phyloP scores from a whole-genome alignment of 1,140 invertebrate genomes.

The Leptonema lineaticorne region DNA sequence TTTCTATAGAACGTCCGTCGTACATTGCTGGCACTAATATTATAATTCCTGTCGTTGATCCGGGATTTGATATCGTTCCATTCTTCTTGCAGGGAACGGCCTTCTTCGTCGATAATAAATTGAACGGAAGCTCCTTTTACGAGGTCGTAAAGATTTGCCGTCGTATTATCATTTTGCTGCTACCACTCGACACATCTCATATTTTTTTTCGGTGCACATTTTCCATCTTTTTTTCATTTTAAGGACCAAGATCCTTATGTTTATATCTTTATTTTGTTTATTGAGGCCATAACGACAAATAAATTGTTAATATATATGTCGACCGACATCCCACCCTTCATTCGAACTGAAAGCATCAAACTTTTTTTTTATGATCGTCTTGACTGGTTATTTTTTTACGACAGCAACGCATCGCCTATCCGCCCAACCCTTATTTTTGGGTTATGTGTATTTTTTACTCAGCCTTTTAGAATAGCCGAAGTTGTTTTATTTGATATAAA shows the following conservation, averaged over 20 bases:
- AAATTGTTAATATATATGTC: conserved; percentile 42
- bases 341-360: conserved; percentile 36
- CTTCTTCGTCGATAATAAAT: conserved; percentile 40
- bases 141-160: conserved; percentile 41
- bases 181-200: conserved; percentile 38
- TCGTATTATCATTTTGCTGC: conserved; percentile 39
- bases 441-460: conserved; percentile 22
- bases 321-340: no score
- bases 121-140: conserved; percentile 40
- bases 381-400: conserved; percentile 36
- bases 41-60: conserved; percentile 40
- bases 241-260: conserved; percentile 22
- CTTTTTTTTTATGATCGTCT: conserved; percentile 35
- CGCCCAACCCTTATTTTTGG: background rate
- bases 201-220: conserved; percentile 26
- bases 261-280: conserved; percentile 42
- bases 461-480: conserved; percentile 23
- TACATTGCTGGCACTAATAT: conserved; percentile 33
- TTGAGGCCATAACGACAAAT: conserved; percentile 38
- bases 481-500: conserved; percentile 31
- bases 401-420: conserved; percentile 4
- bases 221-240: background rate
- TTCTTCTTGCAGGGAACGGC: conserved; percentile 15
- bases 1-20: conserved; percentile 2
- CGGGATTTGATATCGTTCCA: conserved; percentile 33